A percentile compares a stretch with the other conserved stretches of the same genome.
These are phyloP conservation scores for Excalfactoria chinensis DNA, from an alignment of 2,113 vertebrate genomes.

Conservation along the genomic window DNA sequence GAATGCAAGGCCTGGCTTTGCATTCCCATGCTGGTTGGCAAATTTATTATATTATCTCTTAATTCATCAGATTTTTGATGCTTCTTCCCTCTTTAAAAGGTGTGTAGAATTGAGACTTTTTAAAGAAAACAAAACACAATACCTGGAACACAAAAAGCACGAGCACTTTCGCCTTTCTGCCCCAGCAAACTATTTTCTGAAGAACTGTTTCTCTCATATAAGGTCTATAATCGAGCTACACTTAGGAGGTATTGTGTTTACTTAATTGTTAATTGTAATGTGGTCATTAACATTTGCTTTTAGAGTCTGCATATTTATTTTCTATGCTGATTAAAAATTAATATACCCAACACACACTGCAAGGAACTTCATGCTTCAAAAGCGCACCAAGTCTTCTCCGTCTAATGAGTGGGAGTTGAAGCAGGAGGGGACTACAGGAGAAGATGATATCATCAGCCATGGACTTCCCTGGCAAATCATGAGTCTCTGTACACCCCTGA, in stretches of 20 bases:
- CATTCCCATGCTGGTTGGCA: neutral
- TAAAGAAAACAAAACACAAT: neutral
- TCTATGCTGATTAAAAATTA: neutral
- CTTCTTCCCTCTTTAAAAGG: neutral
- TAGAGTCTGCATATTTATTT: neutral
- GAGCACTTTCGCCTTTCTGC: neutral
- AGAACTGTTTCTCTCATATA: neutral
- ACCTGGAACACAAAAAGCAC: neutral
- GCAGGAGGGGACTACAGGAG: too few relatives aligned
- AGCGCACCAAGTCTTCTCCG: neutral
- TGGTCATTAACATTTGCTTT: neutral
- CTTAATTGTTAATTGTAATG: neutral
- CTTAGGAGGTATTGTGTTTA: neutral
- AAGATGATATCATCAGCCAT: neutral
- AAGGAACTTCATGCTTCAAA: neutral
- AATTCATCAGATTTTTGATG: neutral
- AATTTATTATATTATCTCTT: neutral
- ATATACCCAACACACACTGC: neutral
- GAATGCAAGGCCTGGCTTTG: fast-evolving
- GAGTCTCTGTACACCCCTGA: neutral
- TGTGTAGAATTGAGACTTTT: neutral
- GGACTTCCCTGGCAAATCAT: neutral
- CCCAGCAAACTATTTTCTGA: neutral
- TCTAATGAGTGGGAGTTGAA: fast-evolving
- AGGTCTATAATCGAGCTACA: neutral